Evolutionary conservation across 2,797 vertebrate species (phyloP), one percentile per base, ranked within the genome.

Genomic region (Dicrostonyx torquatus): DNA sequence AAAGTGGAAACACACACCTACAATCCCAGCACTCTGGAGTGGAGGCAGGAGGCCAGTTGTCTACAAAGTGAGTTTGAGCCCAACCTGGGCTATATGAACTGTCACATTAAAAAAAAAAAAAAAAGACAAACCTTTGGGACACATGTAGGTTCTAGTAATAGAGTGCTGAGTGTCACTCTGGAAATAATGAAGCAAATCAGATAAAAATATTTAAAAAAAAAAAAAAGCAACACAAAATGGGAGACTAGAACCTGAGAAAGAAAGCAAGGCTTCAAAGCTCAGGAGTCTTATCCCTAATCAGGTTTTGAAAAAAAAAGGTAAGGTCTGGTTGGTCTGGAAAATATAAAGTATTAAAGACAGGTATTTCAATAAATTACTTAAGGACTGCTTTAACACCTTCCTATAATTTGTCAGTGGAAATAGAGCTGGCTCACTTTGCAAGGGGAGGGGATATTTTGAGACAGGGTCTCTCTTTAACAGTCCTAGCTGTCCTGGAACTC

Each of bases 161-260:
- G 73, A 76, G 26, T 31, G 73, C 43, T 50, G 50, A n/a, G 15
- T 75, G 55, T 86, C 37, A 84, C 43, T 84, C 18, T n/a, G 77
- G 58, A 93, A 90, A 37, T 37, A 34, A 40, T 22, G 66, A 94
- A 73, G 55, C 68, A 82, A 91, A 86, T 53, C 37, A 93, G 76
- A 45, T 83, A 76, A 90, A 88, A 62, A 62, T 17, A 73, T 48
- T 48, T 58, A 6, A 37, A 2, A 73, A 58, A 55, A 82, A 83
- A 43, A 93, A 78, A n/a, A 9, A 15, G 70, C 48, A 58, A 14
- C 53, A 34, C 84, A 91, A 89, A 83, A 79, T 79, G 45, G 24
- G 17, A 45, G 34, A 73, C n/a, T 45, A 20, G 24, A n/a, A n/a
- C 87, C 60, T 45, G 66, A 83, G 64, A 87, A 89, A 82, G 77